Base-by-base conservation (phyloP, 2,888 invertebrate species). In the Xanthostigma xanthostigma region DNA sequence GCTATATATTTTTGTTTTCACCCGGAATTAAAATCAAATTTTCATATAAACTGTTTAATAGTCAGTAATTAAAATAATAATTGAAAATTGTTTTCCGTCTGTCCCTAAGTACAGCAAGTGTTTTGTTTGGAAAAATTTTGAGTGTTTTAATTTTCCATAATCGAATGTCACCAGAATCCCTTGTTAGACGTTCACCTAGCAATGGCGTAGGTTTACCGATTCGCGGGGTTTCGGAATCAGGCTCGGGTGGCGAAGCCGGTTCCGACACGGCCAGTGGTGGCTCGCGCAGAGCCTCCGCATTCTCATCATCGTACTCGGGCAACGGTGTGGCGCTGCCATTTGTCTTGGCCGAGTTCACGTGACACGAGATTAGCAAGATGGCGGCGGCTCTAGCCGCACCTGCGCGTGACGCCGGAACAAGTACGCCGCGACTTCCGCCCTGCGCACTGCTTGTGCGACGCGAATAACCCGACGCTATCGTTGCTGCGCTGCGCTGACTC, bases 341-440 rank as follows among this genome's bases (percentile, higher is more conserved):
- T 27, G 27, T 27, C 27, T 27, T 27, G 27, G 27, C 27, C 27
- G 27, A 27, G 45, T 72, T 72, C 69, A 84, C 80, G 75, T 84
- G 84, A 77, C 84, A 86, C 78, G 88, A 88, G 78, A 88, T 86
- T 76, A 89, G 84, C 84, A 89, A 87, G 84, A 89, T 87, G 84
- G 88, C 88, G 75, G 88, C 88, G 74, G 85, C 79, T 71, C 87
- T 83, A 72, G 88, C 88, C 79, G 87, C 87, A 87, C 88, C 88
- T 88, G 87, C 85, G 75, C 88, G 81, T 67, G 87, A 87, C 63
- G 84, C 79, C 63, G 84, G 79, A 64, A 84, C 81, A 60, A 80
- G 68, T 63, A 80, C 78, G 66, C 81, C 83, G 60, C 79, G 80
- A 60, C 74, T 74, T 54, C 74, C 74, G 58, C 64, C 65, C 62